These are phyloP conservation scores for Lobophora halterata DNA, from an alignment of 2,888 invertebrate genomes.

Conservation along the genomic window DNA sequence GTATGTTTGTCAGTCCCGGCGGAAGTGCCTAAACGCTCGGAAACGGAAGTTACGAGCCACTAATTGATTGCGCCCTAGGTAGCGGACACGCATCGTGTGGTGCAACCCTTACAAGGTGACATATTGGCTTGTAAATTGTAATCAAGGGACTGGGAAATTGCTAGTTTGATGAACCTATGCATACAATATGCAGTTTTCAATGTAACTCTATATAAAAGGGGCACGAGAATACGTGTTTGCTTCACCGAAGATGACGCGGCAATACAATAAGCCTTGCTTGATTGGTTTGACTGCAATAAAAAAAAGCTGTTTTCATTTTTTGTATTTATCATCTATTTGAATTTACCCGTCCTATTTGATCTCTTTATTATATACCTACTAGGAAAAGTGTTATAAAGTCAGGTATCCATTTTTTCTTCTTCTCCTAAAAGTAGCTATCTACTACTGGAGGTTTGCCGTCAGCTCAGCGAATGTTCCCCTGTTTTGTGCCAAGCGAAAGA, in stretches of 20 bases:
- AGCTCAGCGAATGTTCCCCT: no score
- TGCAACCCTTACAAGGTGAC: conserved; percentile 56
- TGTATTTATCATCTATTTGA: no score
- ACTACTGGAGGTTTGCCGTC: no score
- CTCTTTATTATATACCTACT: neutral
- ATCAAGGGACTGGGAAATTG: conserved; percentile 26
- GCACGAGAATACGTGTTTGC: neutral
- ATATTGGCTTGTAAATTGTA: conserved; percentile 33
- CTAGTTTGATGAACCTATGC: conserved; percentile 31
- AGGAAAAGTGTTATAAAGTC: no score
- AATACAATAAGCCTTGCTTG: neutral
- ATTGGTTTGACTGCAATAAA: no score
- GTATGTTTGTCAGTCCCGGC: conserved; percentile 45
- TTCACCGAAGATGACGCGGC: neutral
- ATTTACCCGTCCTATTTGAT: no score
- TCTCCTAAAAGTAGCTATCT: no score
- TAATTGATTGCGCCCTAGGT: conserved; percentile 71
- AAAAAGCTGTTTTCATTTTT: no score
- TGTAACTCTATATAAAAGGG: conserved; percentile 5
- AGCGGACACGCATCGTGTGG: conserved; percentile 40
- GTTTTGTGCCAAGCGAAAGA: no score
- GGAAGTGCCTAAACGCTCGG: conserved; percentile 76
- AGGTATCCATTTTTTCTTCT: no score
- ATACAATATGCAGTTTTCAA: conserved; percentile 22
- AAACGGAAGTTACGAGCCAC: conserved; percentile 68